Percentiles rank a stretch among this genome's conserved stretches.
Conservation (phyloP, 1,140 invertebrate genomes). For the Cardiocondyla obscurior region DNA sequence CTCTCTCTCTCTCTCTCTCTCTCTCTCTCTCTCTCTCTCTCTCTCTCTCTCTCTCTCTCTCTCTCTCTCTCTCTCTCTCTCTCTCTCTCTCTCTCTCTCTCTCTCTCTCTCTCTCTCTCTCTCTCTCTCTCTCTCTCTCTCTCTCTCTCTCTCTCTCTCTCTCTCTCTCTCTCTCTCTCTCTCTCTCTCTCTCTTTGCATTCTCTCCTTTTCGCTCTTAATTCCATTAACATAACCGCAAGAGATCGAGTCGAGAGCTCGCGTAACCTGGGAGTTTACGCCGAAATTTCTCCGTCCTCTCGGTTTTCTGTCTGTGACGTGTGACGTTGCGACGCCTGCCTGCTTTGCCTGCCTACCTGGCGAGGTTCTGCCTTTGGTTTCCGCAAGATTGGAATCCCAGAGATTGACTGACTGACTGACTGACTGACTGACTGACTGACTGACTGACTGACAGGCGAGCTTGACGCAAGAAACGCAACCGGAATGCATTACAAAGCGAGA, state of each 20-base stretch:
- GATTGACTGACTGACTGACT: constrained; percentile 32
- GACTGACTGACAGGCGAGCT: not conserved
- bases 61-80: not conserved
- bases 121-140: not conserved
- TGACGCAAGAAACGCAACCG: constrained; percentile 44
- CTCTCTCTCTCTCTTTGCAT: no score
- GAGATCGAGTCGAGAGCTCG: constrained; percentile 40
- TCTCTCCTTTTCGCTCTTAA: constrained; percentile 14
- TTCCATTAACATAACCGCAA: constrained; percentile 51
- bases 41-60: not conserved
- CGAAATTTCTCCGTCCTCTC: constrained; percentile 49
- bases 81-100: not conserved
- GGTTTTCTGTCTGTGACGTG: constrained; percentile 54
- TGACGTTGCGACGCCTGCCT: constrained; percentile 49
- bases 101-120: not conserved
- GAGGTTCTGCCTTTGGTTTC: constrained; percentile 38
- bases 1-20: not conserved
- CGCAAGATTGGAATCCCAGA: constrained; percentile 46
- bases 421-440: constrained; percentile 33
- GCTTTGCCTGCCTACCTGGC: not conserved
- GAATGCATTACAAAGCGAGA: constrained; percentile 5
- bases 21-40: no score
- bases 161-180: not conserved
- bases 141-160: not conserved
- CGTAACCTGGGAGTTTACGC: constrained; percentile 41